Evolutionary conservation across 2,797 vertebrate species (phyloP).

Genomic region (Melanotaenia boesemani): DNA sequence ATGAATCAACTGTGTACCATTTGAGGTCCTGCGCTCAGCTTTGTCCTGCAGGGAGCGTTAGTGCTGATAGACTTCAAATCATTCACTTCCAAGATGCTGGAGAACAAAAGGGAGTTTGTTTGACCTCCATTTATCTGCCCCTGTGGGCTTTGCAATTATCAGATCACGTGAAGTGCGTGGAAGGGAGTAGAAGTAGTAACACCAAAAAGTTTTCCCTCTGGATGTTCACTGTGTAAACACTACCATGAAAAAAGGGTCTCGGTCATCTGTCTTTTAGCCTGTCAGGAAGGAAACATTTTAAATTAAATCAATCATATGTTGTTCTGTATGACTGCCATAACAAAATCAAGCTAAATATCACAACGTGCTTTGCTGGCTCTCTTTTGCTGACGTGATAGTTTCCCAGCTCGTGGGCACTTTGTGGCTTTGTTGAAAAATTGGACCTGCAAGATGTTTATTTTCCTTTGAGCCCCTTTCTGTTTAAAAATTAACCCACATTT

Average conservation of each 20-base stretch:
- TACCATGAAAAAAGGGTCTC: slow-evolving; percentile 13
- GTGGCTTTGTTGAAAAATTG: slow-evolving; percentile 68
- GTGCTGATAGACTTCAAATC: slow-evolving; percentile 48
- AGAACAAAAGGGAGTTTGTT: slow-evolving; percentile 44
- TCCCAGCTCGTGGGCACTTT: slow-evolving; percentile 66
- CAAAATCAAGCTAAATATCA: slow-evolving; percentile 72
- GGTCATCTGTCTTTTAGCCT: slow-evolving; percentile 17
- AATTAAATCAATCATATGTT: slow-evolving; percentile 47
- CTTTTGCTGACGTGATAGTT: slow-evolving; percentile 74
- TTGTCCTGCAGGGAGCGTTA: slow-evolving; percentile 18
- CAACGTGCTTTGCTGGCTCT: slow-evolving; percentile 60
- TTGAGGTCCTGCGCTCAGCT: neutral
- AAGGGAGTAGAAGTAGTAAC: slow-evolving; percentile 43
- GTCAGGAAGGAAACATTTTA: slow-evolving; percentile 54
- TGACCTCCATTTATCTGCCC: slow-evolving; percentile 54
- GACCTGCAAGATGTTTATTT: slow-evolving; percentile 79
- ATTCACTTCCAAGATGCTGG: slow-evolving; percentile 48
- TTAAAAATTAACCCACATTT: slow-evolving; percentile 75
- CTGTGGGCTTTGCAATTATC: slow-evolving; percentile 62
- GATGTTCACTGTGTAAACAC: slow-evolving; percentile 74
- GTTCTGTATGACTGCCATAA: slow-evolving; percentile 47
- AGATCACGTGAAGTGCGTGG: slow-evolving; percentile 51
- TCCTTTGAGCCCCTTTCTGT: slow-evolving; percentile 62
- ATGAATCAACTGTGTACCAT: slow-evolving; percentile 7
- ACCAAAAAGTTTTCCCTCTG: slow-evolving; percentile 58